Percentiles rank a stretch among this genome's conserved stretches.
Evolutionary conservation across 2,113 vertebrate genomes (phyloP).

Genomic region (Periophthalmodon schlosseri): DNA sequence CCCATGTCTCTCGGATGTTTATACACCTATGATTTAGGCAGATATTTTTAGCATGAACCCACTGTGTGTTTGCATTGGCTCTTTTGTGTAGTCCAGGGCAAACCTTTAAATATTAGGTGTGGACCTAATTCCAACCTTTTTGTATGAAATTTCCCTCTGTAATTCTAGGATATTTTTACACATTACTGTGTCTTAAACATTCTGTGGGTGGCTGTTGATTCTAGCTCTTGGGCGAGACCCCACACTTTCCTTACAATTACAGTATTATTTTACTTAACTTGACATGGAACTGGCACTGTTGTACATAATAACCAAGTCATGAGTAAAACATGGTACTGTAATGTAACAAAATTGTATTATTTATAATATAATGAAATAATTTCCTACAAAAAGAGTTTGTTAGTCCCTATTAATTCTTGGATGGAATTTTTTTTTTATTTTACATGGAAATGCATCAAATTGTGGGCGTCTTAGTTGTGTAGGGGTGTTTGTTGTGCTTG

Average conservation of each 20-base stretch:
- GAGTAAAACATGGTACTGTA: background rate
- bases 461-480: too few species aligned
- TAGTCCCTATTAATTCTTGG: background rate
- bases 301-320: background rate
- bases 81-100: slow-evolving; percentile 32
- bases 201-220: slow-evolving; percentile 72
- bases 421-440: too few species aligned
- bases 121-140: slow-evolving; percentile 50
- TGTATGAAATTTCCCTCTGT: slow-evolving; percentile 61
- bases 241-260: slow-evolving; percentile 70
- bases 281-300: slow-evolving; percentile 45
- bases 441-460: too few species aligned
- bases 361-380: background rate
- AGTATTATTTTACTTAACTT: slow-evolving; percentile 67
- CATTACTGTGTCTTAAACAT: slow-evolving; percentile 64
- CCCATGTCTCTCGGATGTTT: slow-evolving; percentile 44
- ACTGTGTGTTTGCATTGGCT: slow-evolving; percentile 49
- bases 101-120: slow-evolving; percentile 62
- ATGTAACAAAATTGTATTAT: background rate
- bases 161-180: slow-evolving; percentile 70
- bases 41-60: slow-evolving; percentile 55
- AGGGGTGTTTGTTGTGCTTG: too few species aligned
- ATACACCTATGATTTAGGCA: slow-evolving; percentile 39
- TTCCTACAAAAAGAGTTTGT: too few species aligned
- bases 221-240: slow-evolving; percentile 55